Conservation (phyloP, 1,140 invertebrate species). For the Adoxophyes honmai region DNA sequence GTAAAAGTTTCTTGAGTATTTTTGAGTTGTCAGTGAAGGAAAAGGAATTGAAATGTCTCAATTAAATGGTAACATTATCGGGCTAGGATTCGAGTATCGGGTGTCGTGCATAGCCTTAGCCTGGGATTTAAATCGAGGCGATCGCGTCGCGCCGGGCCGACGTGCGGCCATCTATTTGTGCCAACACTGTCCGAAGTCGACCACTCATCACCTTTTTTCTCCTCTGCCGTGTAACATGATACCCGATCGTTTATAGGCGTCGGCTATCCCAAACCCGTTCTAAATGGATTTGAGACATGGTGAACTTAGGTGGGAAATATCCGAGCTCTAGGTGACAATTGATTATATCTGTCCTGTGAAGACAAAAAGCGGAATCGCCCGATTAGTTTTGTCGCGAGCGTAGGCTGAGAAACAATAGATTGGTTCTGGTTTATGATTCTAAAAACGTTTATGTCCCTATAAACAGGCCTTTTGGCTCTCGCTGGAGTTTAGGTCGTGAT, state of each 20-base stretch:
- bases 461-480: conserved; percentile 70
- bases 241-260: conserved; percentile 62
- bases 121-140: conserved; percentile 55
- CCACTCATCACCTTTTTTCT: conserved; percentile 73
- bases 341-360: conserved; percentile 54
- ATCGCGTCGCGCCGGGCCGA: conserved; percentile 34
- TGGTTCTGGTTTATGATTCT: conserved; percentile 71
- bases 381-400: conserved; percentile 68
- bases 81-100: conserved; percentile 33
- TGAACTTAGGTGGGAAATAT: conserved; percentile 55
- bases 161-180: conserved; percentile 52
- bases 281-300: conserved; percentile 52
- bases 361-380: conserved; percentile 71
- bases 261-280: conserved; percentile 64
- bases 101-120: conserved; percentile 25
- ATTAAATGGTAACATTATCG: conserved; percentile 54
- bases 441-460: conserved; percentile 74
- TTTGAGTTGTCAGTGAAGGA: no score
- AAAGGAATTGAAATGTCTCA: conserved; percentile 39
- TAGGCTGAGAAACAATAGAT: conserved; percentile 70
- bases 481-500: conserved; percentile 57
- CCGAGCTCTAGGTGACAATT: conserved; percentile 67
- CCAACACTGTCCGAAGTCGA: conserved; percentile 46
- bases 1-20: no score
- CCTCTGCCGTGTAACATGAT: conserved; percentile 57